phyloP scores from a whole-genome alignment of 2,113 vertebrate genomes.

The Ptilonorhynchus violaceus region DNA sequence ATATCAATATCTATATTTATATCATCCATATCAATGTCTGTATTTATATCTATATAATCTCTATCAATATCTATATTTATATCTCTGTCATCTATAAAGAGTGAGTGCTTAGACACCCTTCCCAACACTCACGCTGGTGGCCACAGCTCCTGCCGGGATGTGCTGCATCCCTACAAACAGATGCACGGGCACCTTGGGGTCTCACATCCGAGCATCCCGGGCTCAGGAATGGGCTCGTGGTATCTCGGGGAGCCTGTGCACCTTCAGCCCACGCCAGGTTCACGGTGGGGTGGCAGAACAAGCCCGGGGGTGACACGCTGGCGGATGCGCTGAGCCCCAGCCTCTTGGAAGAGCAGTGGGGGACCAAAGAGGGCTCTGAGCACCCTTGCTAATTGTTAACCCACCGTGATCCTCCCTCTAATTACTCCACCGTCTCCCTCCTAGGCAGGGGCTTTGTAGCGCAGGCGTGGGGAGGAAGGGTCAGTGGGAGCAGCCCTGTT shows the following conservation, averaged over 20 bases:
- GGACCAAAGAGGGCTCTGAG: neutral
- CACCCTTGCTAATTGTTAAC: conserved; percentile 29
- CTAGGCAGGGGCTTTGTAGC: conserved; percentile 17
- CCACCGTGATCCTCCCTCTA: neutral
- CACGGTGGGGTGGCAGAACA: neutral
- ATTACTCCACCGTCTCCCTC: neutral
- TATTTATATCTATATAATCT: neutral
- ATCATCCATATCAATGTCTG: neutral
- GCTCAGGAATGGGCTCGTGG: fast-evolving
- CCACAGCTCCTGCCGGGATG: neutral
- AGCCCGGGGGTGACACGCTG: fast-evolving
- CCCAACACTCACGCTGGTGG: fast-evolving
- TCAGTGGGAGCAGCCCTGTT: conserved; percentile 51
- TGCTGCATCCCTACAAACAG: neutral
- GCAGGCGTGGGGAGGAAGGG: conserved; percentile 11
- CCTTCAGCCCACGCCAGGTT: fast-evolving
- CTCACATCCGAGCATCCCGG: neutral
- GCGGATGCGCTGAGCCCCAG: neutral
- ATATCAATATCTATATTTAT: neutral
- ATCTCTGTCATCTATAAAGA: neutral
- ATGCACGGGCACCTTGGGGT: fast-evolving
- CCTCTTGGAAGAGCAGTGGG: neutral
- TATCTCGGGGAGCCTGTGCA: neutral
- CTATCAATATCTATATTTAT: neutral
- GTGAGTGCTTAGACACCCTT: neutral